Conservation (phyloP, 2,113 vertebrate species). For the Anhinga rufa region DNA sequence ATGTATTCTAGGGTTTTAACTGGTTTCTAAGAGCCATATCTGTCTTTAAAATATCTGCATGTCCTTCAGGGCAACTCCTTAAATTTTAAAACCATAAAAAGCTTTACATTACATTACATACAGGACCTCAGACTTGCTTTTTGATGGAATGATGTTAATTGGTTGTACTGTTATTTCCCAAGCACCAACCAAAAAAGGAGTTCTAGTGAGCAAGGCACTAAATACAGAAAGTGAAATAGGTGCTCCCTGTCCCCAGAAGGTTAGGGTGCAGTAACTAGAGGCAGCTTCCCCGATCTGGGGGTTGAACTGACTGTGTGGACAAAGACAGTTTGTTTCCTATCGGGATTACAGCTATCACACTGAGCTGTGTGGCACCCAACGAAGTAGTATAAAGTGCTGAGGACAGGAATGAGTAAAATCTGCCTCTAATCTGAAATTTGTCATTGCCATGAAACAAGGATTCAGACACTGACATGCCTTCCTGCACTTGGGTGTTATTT, state of each 20-base stretch:
- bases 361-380: not conserved
- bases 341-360: not conserved
- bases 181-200: not conserved
- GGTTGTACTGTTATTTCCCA: not conserved
- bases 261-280: not conserved
- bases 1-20: not conserved
- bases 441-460: not conserved
- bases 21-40: not conserved
- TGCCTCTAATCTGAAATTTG: not conserved
- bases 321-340: not conserved
- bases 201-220: not conserved
- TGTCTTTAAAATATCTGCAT: not conserved
- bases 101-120: not conserved
- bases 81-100: not conserved
- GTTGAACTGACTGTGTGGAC: not conserved
- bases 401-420: not conserved
- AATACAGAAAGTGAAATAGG: not conserved
- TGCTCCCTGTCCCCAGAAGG: not conserved
- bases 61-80: not conserved
- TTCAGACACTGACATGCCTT: not conserved
- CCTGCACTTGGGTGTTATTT: not conserved
- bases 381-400: not conserved
- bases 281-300: not conserved
- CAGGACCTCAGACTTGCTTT: not conserved
- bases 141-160: not conserved